Percentiles rank a stretch among this genome's conserved stretches.
phyloP scores from a whole-genome alignment of 2,888 invertebrate genomes.

The Heliconius hortense region DNA sequence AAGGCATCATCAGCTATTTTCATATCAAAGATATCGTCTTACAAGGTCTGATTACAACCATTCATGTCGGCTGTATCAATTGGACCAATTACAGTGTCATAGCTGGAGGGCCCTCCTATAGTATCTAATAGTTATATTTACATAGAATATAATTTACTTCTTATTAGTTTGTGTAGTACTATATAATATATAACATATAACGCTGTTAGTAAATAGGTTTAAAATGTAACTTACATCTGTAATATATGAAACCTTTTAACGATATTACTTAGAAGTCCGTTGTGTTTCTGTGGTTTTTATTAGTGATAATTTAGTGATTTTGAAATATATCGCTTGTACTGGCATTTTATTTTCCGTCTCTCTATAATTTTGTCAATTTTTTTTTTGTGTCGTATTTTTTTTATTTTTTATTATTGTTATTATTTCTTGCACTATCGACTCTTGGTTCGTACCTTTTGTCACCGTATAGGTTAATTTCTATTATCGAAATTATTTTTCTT shows the following conservation, averaged over 20 bases:
- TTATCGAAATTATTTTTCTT: no score
- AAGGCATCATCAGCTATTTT: neutral
- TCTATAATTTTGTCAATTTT: no score
- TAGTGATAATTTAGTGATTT: neutral
- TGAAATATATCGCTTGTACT: no score
- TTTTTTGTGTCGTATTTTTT: no score
- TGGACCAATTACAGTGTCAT: constrained; percentile 15
- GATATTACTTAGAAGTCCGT: neutral
- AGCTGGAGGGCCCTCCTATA: neutral
- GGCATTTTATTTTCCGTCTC: no score
- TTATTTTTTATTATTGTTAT: no score
- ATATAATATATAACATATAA: constrained; percentile 14
- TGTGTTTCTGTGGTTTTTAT: neutral
- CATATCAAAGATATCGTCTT: neutral
- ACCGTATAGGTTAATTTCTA: no score
- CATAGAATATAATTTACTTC: neutral
- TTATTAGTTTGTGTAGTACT: neutral
- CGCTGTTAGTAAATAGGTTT: neutral
- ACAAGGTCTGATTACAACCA: neutral
- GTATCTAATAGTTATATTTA: neutral
- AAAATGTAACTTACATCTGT: constrained; percentile 7
- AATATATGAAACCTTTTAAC: constrained; percentile 10
- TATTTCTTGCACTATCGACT: no score
- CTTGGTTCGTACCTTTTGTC: no score
- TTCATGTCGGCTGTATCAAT: constrained; percentile 20